Evolutionary conservation across 92 coral and sea anemone species (phyloP), one percentile per base, ranked within the genome.

Genomic region (Hydrozoanthus gracilis): DNA sequence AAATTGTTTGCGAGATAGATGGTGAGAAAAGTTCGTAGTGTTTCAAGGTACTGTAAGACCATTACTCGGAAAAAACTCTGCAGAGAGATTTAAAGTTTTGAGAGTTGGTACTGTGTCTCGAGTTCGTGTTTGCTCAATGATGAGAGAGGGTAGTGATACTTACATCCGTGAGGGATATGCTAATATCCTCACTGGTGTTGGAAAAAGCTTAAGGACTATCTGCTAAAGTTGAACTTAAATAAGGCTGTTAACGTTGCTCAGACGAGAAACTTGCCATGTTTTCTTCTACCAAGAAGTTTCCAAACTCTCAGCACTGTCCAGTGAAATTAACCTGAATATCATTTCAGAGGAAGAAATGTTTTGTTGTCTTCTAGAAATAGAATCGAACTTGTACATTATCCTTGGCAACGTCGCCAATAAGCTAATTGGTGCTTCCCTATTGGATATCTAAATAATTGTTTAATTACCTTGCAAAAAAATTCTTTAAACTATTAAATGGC

Each of bases 21-120:
- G 86, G 90, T 14, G 86, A 84, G 91, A 58, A 72, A 90, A 91
- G 68, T 92, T 92, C 73, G 75, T 86, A 7, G 92, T 92, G 56
- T 54, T 92, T 10, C 44, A 86, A 44, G 90, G 90, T 52, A 61
- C 71, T 46, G 92, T 77, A 45, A 89, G 58, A 70, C 56, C 86
- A 64, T 69, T 91, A 52, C 88, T 91, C 2, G 92, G 94, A 79
- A 88, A 71, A 62, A 51, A 84, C 62, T 88, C 92, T 49, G 92
- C 92, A 14, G 86, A 84, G 84, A 88, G 79, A 16, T 64, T 91
- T 39, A 74, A 73, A 7, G 88, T 89, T 13, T 60, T 92, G 18
- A 88, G 92, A 52, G 92, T 91, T 47, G 90, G 92, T 50, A 87
- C 89, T 14, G 88, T 87, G 8, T 44, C 14, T 72, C 16, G 56